Evolutionary conservation across 2,888 invertebrate genomes (phyloP), one percentile per base, ranked within the genome.

Genomic region (Euzetes globulus): DNA sequence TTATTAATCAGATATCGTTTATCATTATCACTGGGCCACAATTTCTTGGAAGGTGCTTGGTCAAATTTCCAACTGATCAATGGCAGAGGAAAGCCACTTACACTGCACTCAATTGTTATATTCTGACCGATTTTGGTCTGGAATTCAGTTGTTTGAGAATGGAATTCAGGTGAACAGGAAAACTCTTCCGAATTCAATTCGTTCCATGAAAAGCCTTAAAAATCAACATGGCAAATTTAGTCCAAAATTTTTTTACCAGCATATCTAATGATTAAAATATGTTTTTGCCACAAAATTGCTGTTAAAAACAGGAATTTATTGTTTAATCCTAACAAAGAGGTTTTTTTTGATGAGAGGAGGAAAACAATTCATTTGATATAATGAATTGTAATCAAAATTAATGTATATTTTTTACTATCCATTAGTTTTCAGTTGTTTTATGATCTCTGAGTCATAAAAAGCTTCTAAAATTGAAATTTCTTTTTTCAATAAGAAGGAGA

Each of bases 101-200:
- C 74, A 4, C 58, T 29, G 19, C 74, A 74, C 9, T 58, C 6
- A 15, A 74, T 74, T 1, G 74, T 74, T 1, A 74, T 58, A 55
- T 74, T 74, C n/a, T 74, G 71, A 15, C 71, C 74, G 25, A 71
- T 19, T 33, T 55, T 71, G 33, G 47, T 60, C 15, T 29, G 33
- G 71, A 33, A 58, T 58, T 37, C 60, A 33, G 45, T 72, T 2
- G 52, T 71, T 13, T 74, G 45, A 13, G 76, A 71, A 27, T 75
- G 73, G n/a, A 78, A 65, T 72, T 73, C 72, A 19, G 78, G 78
- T 19, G 77, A 72, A 58, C 78, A 78, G 7, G 76, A 75, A 73
- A 78, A 78, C 52, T 78, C 78, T n/a, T 78, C 78, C 9, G 77
- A 27, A 22, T 75, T 58, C 60, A 78, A 72, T 11, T 25, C 27